These are phyloP conservation scores for Lichenostomus cassidix DNA, from an alignment of 2,113 vertebrate genomes.

Conservation along the genomic window DNA sequence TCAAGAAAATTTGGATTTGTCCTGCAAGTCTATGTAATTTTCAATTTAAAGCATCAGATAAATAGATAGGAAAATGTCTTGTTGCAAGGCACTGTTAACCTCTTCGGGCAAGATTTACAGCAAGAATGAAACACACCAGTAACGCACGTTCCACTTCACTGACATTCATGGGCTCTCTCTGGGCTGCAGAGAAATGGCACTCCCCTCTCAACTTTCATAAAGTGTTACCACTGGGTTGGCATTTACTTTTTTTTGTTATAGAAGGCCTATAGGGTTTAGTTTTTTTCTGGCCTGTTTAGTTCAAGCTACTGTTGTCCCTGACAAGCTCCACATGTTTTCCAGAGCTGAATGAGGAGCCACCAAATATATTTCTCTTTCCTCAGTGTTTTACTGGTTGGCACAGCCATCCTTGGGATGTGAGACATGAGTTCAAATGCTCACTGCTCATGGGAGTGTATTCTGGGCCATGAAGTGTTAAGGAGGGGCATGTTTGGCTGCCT, in stretches of 20 bases:
- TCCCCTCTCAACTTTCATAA: background rate
- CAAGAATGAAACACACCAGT: background rate
- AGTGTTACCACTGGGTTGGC: background rate
- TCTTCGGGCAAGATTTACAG: background rate
- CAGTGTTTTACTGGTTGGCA: background rate
- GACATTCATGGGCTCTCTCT: background rate
- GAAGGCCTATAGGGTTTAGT: background rate
- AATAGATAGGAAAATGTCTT: background rate
- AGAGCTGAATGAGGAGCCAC: background rate
- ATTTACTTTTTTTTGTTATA: background rate
- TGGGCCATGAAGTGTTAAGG: background rate
- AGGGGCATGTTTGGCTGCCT: background rate
- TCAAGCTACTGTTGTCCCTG: background rate
- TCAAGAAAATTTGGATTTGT: background rate
- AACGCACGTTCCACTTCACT: background rate
- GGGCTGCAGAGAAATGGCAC: background rate
- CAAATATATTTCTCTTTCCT: background rate
- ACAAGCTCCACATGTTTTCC: background rate
- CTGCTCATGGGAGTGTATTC: accelerated
- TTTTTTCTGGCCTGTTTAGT: background rate
- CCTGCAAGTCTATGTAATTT: background rate
- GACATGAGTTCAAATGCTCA: background rate
- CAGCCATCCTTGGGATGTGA: background rate
- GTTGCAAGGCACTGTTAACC: background rate
- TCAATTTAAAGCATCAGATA: background rate